Conservation (phyloP, 2,888 invertebrate genomes). For the Papilio gigon region DNA sequence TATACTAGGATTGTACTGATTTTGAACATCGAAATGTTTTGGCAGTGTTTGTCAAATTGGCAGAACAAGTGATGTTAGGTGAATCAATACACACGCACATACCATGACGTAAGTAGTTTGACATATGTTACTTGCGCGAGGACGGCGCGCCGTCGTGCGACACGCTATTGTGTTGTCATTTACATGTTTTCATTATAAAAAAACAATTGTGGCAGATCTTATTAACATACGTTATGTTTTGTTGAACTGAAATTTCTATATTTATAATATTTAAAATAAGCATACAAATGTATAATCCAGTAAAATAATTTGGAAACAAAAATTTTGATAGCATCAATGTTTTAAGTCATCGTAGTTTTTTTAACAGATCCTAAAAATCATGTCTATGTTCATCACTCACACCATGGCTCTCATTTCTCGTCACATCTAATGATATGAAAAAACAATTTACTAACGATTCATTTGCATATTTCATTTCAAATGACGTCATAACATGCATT, state of each 20-base stretch:
- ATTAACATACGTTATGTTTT: no score
- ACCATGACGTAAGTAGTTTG: slow-evolving; percentile 32
- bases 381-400: neutral
- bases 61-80: slow-evolving; percentile 33
- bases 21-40: neutral
- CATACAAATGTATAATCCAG: no score
- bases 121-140: slow-evolving; percentile 10
- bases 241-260: neutral
- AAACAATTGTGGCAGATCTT: neutral
- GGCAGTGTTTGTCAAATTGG: slow-evolving; percentile 26
- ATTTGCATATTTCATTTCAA: neutral
- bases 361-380: neutral
- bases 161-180: slow-evolving; percentile 12
- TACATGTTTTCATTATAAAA: slow-evolving; percentile 10
- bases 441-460: neutral
- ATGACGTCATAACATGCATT: neutral
- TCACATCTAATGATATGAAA: neutral
- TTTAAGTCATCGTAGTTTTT: no score
- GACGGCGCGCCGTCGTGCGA: neutral
- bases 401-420: neutral
- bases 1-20: no score
- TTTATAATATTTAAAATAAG: no score
- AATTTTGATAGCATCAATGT: neutral
- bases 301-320: no score
- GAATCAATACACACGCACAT: slow-evolving; percentile 16